These are phyloP conservation scores for Catamblyrhynchus diadema DNA, from an alignment of 2,797 vertebrate genomes.

Conservation along the genomic window DNA sequence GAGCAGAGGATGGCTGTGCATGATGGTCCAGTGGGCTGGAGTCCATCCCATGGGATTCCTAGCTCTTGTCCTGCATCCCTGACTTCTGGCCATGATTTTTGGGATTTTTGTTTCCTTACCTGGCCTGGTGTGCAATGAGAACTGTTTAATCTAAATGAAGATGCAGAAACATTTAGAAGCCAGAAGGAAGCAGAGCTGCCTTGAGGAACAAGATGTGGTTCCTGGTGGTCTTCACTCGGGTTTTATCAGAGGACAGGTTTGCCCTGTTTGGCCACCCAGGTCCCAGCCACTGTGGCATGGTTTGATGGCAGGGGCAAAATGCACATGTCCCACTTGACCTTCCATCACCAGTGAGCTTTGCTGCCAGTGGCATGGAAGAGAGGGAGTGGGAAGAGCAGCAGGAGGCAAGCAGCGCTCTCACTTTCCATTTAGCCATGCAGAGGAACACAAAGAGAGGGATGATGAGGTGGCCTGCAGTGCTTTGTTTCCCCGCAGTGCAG, in stretches of 20 bases:
- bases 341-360: background rate
- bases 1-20: background rate
- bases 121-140: background rate
- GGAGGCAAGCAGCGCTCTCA: background rate
- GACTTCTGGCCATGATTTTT: background rate
- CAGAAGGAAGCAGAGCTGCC: background rate
- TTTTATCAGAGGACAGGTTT: background rate
- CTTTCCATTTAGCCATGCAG: background rate
- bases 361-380: background rate
- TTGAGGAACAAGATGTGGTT: background rate
- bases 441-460: background rate
- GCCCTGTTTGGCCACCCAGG: background rate
- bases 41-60: fast-evolving
- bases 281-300: fast-evolving
- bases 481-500: background rate
- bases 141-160: background rate
- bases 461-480: constrained; percentile 14
- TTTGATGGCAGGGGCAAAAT: background rate
- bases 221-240: background rate
- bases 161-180: background rate
- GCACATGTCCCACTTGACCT: background rate
- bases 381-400: background rate
- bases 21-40: background rate
- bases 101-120: background rate
- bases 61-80: background rate